phyloP scores from a whole-genome alignment of 1,140 invertebrate genomes.

The Nephila pilipes region DNA sequence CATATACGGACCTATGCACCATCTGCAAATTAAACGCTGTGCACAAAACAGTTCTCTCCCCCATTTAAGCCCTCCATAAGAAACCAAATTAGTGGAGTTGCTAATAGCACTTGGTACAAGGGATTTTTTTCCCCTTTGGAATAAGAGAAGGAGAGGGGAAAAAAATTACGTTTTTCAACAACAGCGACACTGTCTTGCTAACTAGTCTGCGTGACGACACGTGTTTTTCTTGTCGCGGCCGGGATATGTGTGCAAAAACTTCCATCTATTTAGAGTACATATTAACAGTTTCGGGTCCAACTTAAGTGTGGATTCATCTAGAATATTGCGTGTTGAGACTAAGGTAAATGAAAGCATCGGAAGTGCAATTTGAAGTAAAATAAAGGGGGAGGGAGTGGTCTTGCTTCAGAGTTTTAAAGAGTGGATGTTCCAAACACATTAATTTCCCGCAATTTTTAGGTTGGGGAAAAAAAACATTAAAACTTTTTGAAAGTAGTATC shows the following conservation, averaged over 20 bases:
- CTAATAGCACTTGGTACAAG: conserved; percentile 32
- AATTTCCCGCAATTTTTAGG: background rate
- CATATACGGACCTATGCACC: background rate
- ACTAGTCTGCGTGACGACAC: conserved; percentile 17
- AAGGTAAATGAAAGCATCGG: background rate
- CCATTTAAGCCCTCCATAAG: conserved; percentile 19
- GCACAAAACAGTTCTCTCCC: background rate
- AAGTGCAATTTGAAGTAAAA: background rate
- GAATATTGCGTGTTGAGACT: background rate
- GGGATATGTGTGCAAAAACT: background rate
- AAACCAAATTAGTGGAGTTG: conserved; percentile 43
- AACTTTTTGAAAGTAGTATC: no score
- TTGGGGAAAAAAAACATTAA: no score
- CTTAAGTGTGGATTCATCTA: background rate
- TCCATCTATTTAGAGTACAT: background rate
- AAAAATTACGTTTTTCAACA: background rate
- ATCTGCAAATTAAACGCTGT: conserved; percentile 9
- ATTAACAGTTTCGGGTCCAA: conserved; percentile 10
- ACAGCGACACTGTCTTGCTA: background rate
- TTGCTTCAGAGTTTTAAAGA: background rate
- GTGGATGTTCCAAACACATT: background rate
- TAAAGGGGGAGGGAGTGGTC: background rate
- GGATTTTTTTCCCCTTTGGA: background rate
- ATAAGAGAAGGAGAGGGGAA: background rate
- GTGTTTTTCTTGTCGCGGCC: background rate